phyloP scores from a whole-genome alignment of 2,113 vertebrate genomes.

The Anser brachyrhynchus region DNA sequence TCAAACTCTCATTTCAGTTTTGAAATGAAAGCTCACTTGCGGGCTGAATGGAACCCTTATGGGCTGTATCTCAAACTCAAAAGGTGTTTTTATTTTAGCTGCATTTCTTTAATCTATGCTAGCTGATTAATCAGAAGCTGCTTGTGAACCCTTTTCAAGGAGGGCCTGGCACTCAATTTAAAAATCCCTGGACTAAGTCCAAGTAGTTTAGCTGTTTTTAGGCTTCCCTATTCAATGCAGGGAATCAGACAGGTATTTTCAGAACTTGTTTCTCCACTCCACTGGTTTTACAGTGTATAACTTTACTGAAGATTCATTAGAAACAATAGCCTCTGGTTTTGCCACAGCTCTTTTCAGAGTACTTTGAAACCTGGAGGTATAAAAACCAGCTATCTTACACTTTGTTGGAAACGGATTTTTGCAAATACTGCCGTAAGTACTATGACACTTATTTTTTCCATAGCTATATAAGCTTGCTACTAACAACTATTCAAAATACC shows the following conservation, averaged over 20 bases:
- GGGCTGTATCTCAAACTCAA: not conserved
- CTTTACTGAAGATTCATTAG: not conserved
- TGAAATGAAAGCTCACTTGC: not conserved
- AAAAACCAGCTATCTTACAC: not conserved
- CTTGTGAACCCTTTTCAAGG: not conserved
- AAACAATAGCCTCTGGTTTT: conserved; percentile 25
- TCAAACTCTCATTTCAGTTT: conserved; percentile 10
- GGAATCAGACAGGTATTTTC: conserved; percentile 28
- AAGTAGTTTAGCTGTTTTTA: conserved; percentile 27
- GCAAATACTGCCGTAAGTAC: not conserved
- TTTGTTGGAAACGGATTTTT: not conserved
- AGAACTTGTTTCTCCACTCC: conserved; percentile 43
- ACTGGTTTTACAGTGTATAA: not conserved
- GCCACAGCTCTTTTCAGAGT: not conserved
- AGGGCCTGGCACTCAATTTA: not conserved
- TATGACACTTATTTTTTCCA: not conserved
- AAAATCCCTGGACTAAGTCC: not conserved
- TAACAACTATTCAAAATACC: conserved; percentile 31
- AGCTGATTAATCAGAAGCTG: conserved; percentile 24
- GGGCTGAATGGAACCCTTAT: conserved; percentile 54
- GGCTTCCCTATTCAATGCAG: not conserved
- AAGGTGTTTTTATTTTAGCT: conserved; percentile 40
- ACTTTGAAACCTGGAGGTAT: not conserved
- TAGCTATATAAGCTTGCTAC: not conserved
- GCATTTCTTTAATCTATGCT: conserved; percentile 1